phyloP scores from a whole-genome alignment of 2,113 vertebrate genomes.

The Ceuthmochares aereus region DNA sequence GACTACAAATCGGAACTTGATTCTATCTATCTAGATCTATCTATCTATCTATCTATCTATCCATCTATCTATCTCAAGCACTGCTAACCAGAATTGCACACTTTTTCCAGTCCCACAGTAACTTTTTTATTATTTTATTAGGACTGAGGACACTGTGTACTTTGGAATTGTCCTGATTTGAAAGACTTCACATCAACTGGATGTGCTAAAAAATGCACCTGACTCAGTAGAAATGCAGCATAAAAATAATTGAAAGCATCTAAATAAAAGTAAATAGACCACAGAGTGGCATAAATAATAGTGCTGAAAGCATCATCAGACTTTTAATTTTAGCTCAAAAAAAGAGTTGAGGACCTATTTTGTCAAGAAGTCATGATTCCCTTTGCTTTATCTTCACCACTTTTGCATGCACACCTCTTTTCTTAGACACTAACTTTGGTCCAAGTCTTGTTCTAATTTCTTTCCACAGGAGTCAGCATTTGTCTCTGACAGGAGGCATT shows the following conservation, averaged over 20 bases:
- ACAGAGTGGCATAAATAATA: background rate
- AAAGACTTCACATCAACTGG: background rate
- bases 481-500: background rate
- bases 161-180: background rate
- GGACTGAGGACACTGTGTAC: background rate
- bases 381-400: background rate
- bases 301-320: background rate
- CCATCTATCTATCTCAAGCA: background rate
- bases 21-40: background rate
- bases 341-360: background rate
- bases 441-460: background rate
- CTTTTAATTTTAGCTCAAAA: conserved; percentile 20
- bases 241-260: background rate
- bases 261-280: conserved; percentile 17
- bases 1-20: background rate
- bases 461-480: background rate
- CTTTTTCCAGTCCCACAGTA: background rate
- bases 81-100: background rate
- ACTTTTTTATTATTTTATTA: background rate
- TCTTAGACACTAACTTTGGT: background rate
- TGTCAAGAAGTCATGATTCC: background rate
- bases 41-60: background rate
- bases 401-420: background rate
- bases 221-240: conserved; percentile 9
- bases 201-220: background rate